Base-by-base conservation (phyloP, 2,888 invertebrate genomes). In the Cheiracanthium punctorium region DNA sequence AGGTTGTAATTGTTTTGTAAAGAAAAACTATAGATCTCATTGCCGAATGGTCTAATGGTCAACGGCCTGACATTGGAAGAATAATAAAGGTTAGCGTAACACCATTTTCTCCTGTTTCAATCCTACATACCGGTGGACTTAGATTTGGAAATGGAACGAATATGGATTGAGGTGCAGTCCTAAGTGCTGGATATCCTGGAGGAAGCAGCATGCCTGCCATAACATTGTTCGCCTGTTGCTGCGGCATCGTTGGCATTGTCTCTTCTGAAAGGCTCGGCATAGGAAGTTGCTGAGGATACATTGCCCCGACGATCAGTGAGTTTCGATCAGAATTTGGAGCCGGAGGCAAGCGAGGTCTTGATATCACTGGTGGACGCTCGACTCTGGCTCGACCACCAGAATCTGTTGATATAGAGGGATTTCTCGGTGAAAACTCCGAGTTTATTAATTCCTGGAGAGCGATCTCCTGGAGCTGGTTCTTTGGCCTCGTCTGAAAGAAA, bases 361-460 rank as follows among this genome's bases (percentile, higher is more conserved):
- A 58, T 20, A 70, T 29, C 8, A 20, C 33, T 32, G 72, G 67
- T 17, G 41, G 71, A 2, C 2, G 24, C 5, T 24, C 58, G 24
- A 24, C 5, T 12, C 4, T 20, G 1, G 24, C 24, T 17, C 24
- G 20, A 1, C 58, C 14, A 2, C 14, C 4, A 58, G 14, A 5
- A 24, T 58, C 24, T 1, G 24, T 17, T 14, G 43, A 17, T 17
- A 48, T 12, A 1, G 58, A 17, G 7, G 58, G 58, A 7, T 5
- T 5, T 58, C 58, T 1, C 1, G 58, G 17, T 5, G 24, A 7
- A 32, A 48, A 76, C 17, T 65, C 76, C 1, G 76, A 71, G 8
- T 67, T 75, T 10, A 82, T n/a, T 2, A 82, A 70, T 71, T 82
- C 82, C 43, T 76, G 43, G 1, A 82, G 24, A 7, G 76, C 82